A percentile compares a stretch with the other conserved stretches of the same genome.
Evolutionary conservation across 2,888 invertebrate genomes (phyloP).

Genomic region (Nymphalis c-album): DNA sequence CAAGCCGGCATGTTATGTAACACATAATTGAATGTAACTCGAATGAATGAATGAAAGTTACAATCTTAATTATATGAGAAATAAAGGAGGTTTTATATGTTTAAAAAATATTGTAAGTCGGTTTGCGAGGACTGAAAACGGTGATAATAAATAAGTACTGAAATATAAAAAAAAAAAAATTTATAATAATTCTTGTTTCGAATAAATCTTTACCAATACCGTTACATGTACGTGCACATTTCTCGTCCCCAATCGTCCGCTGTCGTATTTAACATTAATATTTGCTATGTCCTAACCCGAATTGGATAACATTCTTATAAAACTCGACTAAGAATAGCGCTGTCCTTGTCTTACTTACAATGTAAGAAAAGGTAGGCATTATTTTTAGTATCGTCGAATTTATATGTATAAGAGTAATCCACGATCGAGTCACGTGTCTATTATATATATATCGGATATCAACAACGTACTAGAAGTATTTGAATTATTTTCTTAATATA

Average conservation of each 20-base stretch:
- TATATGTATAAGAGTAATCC: neutral
- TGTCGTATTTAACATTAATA: slow-evolving; percentile 27
- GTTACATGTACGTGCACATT: neutral
- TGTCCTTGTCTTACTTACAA: slow-evolving; percentile 27
- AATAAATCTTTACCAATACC: no score
- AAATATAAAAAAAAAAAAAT: no score
- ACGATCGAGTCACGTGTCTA: neutral
- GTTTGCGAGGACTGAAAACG: no score
- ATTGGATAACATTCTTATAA: slow-evolving; percentile 10
- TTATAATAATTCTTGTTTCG: no score
- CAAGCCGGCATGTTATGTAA: no score
- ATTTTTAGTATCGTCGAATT: slow-evolving; percentile 11
- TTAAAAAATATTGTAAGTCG: no score
- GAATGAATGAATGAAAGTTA: no score
- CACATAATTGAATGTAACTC: no score
- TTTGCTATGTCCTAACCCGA: slow-evolving; percentile 22
- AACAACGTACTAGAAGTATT: slow-evolving; percentile 17
- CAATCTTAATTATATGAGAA: no score
- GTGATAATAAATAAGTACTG: no score
- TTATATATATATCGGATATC: slow-evolving; percentile 37
- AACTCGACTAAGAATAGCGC: slow-evolving; percentile 19
- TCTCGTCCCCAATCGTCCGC: neutral
- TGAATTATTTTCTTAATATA: slow-evolving; percentile 18
- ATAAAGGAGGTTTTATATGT: no score
- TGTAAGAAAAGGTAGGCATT: slow-evolving; percentile 27